A percentile compares a stretch with the other conserved stretches of the same genome.
These are phyloP conservation scores for Tipula lateralis DNA, from an alignment of 2,888 invertebrate genomes.

Conservation along the genomic window DNA sequence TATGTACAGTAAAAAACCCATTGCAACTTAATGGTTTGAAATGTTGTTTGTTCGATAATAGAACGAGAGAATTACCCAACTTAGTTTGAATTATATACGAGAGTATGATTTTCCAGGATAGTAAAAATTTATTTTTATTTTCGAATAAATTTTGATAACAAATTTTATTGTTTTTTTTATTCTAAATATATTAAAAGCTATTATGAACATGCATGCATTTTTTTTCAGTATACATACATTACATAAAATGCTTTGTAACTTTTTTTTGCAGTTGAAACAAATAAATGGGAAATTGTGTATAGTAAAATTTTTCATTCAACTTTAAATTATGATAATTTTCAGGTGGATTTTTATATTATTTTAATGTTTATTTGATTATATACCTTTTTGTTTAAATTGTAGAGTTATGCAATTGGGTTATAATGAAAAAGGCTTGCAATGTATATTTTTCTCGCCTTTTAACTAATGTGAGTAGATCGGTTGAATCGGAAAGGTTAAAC, in stretches of 20 bases:
- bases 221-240: background rate
- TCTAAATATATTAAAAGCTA: slow-evolving; percentile 19
- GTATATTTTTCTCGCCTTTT: background rate
- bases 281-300: background rate
- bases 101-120: slow-evolving; percentile 24
- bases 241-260: background rate
- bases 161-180: background rate
- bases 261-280: background rate
- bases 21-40: slow-evolving; percentile 19
- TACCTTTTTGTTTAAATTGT: background rate
- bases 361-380: slow-evolving; percentile 7
- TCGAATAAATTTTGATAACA: background rate
- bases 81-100: slow-evolving; percentile 7
- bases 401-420: background rate
- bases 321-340: slow-evolving; percentile 11
- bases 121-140: background rate
- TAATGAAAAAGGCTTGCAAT: slow-evolving; percentile 14
- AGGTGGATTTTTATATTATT: background rate
- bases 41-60: slow-evolving; percentile 24
- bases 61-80: background rate
- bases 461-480: too few species aligned
- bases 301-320: background rate
- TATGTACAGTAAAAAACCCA: background rate
- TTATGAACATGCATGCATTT: slow-evolving; percentile 15
- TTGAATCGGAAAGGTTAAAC: too few species aligned